Conservation (phyloP, 2,113 vertebrate genomes). For the Spilogale gracilis region DNA sequence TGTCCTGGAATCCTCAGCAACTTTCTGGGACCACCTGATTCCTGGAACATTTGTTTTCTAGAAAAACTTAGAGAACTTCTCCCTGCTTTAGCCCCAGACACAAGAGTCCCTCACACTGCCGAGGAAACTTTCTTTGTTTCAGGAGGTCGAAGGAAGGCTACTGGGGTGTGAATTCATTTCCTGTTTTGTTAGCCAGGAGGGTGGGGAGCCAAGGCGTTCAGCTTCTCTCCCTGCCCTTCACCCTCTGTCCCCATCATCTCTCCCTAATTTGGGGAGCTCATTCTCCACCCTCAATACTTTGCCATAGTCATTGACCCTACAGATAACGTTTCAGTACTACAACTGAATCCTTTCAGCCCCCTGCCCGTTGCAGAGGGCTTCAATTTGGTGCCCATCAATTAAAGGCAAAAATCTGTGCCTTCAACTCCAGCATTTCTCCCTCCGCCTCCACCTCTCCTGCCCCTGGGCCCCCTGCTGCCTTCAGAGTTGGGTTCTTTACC, state of each 20-base stretch:
- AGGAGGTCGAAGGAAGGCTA: conserved; percentile 76
- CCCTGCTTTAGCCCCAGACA: background rate
- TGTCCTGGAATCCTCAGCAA: background rate
- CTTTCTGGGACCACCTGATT: conserved; percentile 23
- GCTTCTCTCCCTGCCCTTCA: conserved; percentile 70
- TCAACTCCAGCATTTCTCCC: conserved; percentile 28
- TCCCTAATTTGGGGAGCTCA: conserved; percentile 23
- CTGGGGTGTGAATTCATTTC: conserved; percentile 81
- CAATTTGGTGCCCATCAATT: background rate
- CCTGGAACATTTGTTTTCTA: conserved; percentile 50
- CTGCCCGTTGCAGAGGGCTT: background rate
- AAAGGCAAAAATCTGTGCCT: conserved; percentile 59
- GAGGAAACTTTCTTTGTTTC: conserved; percentile 83
- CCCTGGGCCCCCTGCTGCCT: conserved; percentile 15
- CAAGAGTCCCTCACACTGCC: background rate
- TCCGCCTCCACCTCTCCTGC: background rate
- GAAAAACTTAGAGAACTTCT: conserved; percentile 60
- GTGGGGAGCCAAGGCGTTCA: conserved; percentile 56
- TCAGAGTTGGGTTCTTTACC: conserved; percentile 42
- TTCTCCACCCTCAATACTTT: background rate
- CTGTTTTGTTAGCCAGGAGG: conserved; percentile 79
- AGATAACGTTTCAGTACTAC: background rate
- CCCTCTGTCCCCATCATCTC: conserved; percentile 53
- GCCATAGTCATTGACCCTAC: background rate
- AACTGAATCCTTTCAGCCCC: too few relatives aligned